A percentile compares a stretch with the other conserved stretches of the same genome.
Evolutionary conservation across 2,888 invertebrate species (phyloP).

Genomic region (Lasioglossum malachurum): DNA sequence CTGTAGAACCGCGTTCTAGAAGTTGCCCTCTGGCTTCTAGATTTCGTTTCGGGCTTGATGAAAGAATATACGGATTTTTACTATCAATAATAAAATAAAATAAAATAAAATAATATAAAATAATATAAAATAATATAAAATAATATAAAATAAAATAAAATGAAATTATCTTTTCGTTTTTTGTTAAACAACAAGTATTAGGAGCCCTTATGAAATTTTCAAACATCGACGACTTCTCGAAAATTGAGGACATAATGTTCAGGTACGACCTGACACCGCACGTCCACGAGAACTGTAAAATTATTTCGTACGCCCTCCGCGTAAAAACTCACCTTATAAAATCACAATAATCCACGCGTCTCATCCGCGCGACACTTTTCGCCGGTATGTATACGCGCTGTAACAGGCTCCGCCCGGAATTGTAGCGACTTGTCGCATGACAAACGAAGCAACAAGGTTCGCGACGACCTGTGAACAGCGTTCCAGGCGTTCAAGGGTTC

Average conservation of each 20-base stretch:
- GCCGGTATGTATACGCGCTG: neutral
- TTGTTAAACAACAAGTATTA: neutral
- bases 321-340: neutral
- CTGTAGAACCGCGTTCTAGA: neutral
- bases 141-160: neutral
- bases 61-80: neutral
- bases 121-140: neutral
- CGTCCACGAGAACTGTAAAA: neutral
- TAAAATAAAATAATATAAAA: neutral
- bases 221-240: neutral
- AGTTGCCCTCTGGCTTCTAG: neutral
- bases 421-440: neutral
- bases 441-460: constrained; percentile 9
- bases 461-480: neutral
- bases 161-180: neutral
- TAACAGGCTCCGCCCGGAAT: neutral
- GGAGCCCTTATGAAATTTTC: neutral
- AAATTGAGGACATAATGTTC: neutral
- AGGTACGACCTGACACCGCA: neutral
- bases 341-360: neutral
- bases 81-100: neutral
- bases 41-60: neutral
- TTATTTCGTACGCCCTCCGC: neutral
- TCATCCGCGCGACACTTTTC: neutral
- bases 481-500: neutral